Percentiles rank a stretch among this genome's conserved stretches.
These are phyloP conservation scores for Hirudinaria manillensis DNA, from an alignment of 2,888 invertebrate genomes.

Conservation along the genomic window DNA sequence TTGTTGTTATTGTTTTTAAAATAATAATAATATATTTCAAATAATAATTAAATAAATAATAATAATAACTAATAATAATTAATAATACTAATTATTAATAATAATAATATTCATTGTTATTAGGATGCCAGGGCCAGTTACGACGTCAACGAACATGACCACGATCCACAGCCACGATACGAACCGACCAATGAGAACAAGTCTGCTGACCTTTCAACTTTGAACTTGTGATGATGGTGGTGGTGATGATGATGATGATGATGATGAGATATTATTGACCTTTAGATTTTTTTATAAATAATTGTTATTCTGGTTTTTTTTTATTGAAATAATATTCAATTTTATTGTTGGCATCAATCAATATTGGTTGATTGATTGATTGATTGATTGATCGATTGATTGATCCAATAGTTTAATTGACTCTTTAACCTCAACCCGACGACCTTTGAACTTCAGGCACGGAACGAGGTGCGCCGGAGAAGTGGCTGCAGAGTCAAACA, in stretches of 20 bases:
- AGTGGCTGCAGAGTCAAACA: constrained; percentile 93
- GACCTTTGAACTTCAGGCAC: constrained; percentile 50
- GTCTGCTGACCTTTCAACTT: constrained; percentile 39
- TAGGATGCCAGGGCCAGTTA: constrained; percentile 91
- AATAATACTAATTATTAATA: background rate
- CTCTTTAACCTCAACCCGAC: background rate
- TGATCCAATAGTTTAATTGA: too few species aligned
- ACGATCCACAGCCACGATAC: constrained; percentile 93
- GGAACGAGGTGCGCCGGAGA: constrained; percentile 90
- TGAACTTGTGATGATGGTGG: too few species aligned
- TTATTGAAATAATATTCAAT: background rate
- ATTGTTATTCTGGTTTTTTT: background rate
- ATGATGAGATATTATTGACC: too few species aligned
- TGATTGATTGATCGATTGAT: too few species aligned
- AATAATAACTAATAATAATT: background rate
- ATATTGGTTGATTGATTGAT: too few species aligned
- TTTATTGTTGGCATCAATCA: background rate
- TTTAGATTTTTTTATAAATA: too few species aligned
- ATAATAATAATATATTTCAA: background rate
- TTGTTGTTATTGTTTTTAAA: constrained; percentile 6
- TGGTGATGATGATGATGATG: too few species aligned
- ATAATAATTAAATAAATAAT: background rate
- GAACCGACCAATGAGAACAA: constrained; percentile 90
- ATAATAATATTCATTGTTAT: background rate
- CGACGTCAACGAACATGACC: constrained; percentile 91